phyloP scores from a whole-genome alignment of 2,888 invertebrate genomes.

The Leistus spinibarbis region DNA sequence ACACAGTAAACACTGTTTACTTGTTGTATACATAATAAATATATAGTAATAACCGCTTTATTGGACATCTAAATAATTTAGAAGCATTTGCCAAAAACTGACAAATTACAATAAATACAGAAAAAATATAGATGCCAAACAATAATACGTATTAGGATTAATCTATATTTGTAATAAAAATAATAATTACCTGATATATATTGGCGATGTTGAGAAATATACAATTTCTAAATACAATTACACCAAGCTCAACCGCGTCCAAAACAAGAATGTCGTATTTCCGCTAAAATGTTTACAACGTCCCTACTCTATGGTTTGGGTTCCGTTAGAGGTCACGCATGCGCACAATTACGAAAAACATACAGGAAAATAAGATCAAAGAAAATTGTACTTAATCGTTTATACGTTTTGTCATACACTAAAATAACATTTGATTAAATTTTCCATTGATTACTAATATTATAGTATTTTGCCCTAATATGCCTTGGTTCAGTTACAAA shows the following conservation, averaged over 20 bases:
- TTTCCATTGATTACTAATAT: background rate
- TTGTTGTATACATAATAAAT: background rate
- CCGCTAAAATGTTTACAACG: background rate
- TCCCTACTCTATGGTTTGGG: background rate
- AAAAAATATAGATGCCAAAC: background rate
- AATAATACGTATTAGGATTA: background rate
- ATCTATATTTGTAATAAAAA: background rate
- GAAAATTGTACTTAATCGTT: background rate
- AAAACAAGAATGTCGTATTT: conserved; percentile 18
- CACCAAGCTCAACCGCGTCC: background rate
- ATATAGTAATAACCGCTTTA: background rate
- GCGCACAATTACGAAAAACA: background rate
- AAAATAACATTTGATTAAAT: background rate
- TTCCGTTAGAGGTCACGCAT: conserved; percentile 15
- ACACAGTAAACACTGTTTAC: background rate
- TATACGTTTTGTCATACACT: background rate
- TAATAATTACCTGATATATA: conserved; percentile 7
- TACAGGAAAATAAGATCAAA: background rate
- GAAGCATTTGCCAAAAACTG: background rate
- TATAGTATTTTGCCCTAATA: background rate
- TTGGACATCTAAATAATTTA: no score
- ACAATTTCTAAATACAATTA: background rate
- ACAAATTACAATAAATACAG: background rate
- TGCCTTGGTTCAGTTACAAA: background rate
- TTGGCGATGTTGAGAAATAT: conserved; percentile 21